Evolutionary conservation across 2,113 vertebrate species (phyloP).

Genomic region (Chunga burmeisteri): DNA sequence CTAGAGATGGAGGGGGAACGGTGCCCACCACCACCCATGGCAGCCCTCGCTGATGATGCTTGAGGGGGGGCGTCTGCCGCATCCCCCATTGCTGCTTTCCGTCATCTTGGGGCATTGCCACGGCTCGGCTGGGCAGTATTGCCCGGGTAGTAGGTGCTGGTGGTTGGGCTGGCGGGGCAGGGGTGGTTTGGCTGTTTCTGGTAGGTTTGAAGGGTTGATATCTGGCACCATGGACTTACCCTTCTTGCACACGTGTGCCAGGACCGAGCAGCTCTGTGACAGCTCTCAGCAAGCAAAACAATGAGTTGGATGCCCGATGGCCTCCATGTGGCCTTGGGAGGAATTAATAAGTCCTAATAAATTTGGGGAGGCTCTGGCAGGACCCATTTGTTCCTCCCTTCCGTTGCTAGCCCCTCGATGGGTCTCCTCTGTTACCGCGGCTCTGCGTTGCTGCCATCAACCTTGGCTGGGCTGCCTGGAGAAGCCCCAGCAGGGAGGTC

Average conservation of each 20-base stretch:
- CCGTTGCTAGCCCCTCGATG: rapidly evolving
- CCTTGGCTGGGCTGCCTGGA: neutral
- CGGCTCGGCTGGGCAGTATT: rapidly evolving
- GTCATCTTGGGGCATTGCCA: rapidly evolving
- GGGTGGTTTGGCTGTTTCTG: neutral
- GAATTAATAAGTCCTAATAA: neutral
- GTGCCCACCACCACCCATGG: rapidly evolving
- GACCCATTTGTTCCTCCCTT: rapidly evolving
- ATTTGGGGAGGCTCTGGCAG: neutral
- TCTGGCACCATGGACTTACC: neutral
- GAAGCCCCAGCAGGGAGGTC: neutral
- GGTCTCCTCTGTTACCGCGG: no score
- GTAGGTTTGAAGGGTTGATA: neutral
- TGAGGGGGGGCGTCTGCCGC: rapidly evolving
- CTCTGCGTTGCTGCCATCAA: neutral
- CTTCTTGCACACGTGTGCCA: rapidly evolving
- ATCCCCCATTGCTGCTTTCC: neutral
- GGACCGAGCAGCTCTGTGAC: neutral
- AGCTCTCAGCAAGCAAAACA: neutral
- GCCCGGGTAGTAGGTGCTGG: rapidly evolving
- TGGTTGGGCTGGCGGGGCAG: neutral
- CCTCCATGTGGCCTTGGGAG: rapidly evolving
- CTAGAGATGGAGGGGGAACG: neutral
- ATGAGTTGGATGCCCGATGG: neutral
- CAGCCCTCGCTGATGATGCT: neutral